A percentile compares a stretch with the other conserved stretches of the same genome.
Evolutionary conservation across 2,113 vertebrate genomes (phyloP).

Genomic region (Hippocampus barbouri): DNA sequence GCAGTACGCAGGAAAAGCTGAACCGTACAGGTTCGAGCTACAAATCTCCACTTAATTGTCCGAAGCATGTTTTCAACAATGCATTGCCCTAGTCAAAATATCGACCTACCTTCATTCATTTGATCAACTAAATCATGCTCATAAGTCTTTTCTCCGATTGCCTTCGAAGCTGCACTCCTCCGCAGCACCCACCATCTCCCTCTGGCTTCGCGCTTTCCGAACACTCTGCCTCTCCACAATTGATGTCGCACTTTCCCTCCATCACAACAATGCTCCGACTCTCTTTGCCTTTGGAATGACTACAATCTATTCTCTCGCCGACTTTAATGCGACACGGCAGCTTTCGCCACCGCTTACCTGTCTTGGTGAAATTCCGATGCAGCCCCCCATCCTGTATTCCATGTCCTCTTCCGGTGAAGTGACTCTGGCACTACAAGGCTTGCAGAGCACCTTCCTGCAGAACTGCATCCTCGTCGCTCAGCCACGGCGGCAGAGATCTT

Average conservation of each 20-base stretch:
- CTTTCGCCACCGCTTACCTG: slow-evolving; percentile 63
- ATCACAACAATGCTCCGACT: slow-evolving; percentile 26
- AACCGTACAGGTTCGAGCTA: not conserved
- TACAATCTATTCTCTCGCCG: not conserved
- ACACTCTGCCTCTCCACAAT: slow-evolving; percentile 28
- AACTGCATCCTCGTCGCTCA: slow-evolving; percentile 70
- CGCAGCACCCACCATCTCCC: slow-evolving; percentile 18
- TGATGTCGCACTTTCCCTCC: slow-evolving; percentile 47
- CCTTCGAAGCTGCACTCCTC: slow-evolving; percentile 10
- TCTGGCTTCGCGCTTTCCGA: slow-evolving; percentile 32
- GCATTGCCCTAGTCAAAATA: not conserved
- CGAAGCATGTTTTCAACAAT: not conserved
- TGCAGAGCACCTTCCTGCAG: slow-evolving; percentile 74
- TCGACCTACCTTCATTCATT: not conserved
- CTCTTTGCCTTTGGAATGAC: slow-evolving; percentile 13
- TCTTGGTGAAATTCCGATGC: slow-evolving; percentile 69
- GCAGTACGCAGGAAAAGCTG: not conserved
- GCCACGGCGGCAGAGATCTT: slow-evolving; percentile 53
- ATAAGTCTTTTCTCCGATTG: not conserved
- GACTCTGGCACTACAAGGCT: slow-evolving; percentile 74
- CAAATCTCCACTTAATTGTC: not conserved
- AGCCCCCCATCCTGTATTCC: slow-evolving; percentile 80
- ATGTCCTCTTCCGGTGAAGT: slow-evolving; percentile 76
- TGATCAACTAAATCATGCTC: not conserved
- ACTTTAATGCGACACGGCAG: slow-evolving; percentile 13